These are phyloP conservation scores for Salpingus planirostris DNA, from an alignment of 2,888 invertebrate species.

Conservation along the genomic window DNA sequence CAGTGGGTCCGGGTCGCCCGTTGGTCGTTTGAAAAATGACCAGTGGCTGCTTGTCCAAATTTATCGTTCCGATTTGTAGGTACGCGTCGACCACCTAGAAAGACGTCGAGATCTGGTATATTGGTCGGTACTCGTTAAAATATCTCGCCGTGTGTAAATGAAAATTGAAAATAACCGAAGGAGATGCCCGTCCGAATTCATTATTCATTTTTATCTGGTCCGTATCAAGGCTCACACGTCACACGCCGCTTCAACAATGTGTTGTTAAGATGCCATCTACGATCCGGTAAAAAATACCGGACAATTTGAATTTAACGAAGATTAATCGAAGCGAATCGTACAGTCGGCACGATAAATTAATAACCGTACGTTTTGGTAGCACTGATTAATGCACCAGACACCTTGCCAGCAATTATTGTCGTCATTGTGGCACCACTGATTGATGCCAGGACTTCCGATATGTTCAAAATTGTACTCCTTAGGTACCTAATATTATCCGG, in stretches of 20 bases:
- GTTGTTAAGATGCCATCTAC: constrained; percentile 34
- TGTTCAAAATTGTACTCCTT: no score
- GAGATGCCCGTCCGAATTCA: constrained; percentile 18
- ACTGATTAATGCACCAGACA: constrained; percentile 29
- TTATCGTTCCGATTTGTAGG: no score
- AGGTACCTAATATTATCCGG: no score
- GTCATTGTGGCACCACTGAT: constrained; percentile 29
- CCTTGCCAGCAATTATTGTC: constrained; percentile 28
- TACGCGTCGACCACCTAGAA: no score
- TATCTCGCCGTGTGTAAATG: constrained; percentile 3
- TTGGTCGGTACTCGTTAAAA: no score
- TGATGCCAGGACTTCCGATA: constrained; percentile 21
- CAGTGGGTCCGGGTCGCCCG: no score
- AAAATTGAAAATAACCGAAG: constrained; percentile 14
- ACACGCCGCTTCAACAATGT: constrained; percentile 31
- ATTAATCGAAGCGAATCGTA: constrained; percentile 34
- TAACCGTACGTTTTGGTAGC: constrained; percentile 25
- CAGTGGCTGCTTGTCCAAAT: no score
- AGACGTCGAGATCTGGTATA: no score
- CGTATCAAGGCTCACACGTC: constrained; percentile 28
- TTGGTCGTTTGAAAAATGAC: no score
- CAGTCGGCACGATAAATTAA: constrained; percentile 29
- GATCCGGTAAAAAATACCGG: constrained; percentile 26
- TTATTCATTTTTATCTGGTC: constrained; percentile 34
- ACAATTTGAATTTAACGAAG: constrained; percentile 40